phyloP scores from a whole-genome alignment of 2,113 vertebrate genomes.

The Anhinga anhinga region DNA sequence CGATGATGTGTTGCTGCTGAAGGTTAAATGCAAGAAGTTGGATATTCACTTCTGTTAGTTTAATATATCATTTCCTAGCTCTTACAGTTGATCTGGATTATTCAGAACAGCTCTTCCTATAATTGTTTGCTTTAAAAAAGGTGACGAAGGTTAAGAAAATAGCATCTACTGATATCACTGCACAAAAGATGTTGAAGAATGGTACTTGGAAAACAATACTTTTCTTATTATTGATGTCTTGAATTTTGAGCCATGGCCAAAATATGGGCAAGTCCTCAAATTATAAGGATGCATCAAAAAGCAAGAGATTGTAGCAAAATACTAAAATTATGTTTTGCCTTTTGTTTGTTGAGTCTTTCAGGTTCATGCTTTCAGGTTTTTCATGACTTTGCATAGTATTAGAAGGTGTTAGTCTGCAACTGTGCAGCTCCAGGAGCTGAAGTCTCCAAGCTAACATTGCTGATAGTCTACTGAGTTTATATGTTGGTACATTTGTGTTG shows the following conservation, averaged over 20 bases:
- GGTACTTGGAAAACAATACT: not conserved
- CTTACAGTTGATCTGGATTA: not conserved
- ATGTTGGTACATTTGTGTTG: not conserved
- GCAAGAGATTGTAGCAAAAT: not conserved
- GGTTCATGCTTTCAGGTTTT: not conserved
- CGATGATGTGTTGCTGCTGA: not conserved
- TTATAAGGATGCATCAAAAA: not conserved
- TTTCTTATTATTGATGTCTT: not conserved
- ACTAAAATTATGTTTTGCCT: not conserved
- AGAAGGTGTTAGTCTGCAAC: not conserved
- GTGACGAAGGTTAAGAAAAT: not conserved
- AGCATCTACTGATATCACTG: not conserved
- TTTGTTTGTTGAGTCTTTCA: not conserved
- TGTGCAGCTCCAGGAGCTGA: not conserved
- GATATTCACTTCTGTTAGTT: not conserved
- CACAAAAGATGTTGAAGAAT: not conserved
- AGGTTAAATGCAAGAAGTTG: not conserved
- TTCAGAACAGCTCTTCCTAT: not conserved
- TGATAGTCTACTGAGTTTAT: not conserved
- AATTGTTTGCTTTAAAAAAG: not conserved
- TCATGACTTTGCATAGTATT: not conserved
- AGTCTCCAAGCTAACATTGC: accelerated
- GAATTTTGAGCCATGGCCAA: not conserved
- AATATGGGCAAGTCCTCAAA: not conserved
- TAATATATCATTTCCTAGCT: not conserved